phyloP scores from a whole-genome alignment of 2,113 vertebrate genomes.

The Antechinus stuartii region DNA sequence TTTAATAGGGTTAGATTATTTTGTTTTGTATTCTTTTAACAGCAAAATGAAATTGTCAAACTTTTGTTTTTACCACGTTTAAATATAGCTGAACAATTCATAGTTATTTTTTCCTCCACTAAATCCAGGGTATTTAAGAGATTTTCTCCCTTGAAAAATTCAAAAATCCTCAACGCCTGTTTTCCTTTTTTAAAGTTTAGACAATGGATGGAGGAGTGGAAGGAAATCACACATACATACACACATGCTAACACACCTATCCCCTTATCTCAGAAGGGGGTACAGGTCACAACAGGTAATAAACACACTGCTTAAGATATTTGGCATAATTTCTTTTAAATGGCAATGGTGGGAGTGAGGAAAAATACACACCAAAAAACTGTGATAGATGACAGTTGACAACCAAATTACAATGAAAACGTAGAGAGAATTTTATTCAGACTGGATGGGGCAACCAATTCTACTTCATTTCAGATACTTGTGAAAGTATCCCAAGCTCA shows the following conservation, averaged over 20 bases:
- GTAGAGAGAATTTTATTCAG: slow-evolving; percentile 73
- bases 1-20: slow-evolving; percentile 56
- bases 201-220: slow-evolving; percentile 54
- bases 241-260: slow-evolving; percentile 38
- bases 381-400: slow-evolving; percentile 70
- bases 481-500: slow-evolving; percentile 60
- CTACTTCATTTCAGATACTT: slow-evolving; percentile 69
- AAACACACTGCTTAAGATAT: slow-evolving; percentile 69
- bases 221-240: slow-evolving; percentile 61
- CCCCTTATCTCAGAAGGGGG: slow-evolving; percentile 56
- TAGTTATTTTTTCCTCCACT: slow-evolving; percentile 67
- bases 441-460: slow-evolving; percentile 72
- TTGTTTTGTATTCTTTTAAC: slow-evolving; percentile 37
- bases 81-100: slow-evolving; percentile 66
- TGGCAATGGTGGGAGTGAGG: slow-evolving; percentile 44
- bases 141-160: slow-evolving; percentile 61
- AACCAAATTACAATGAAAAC: slow-evolving; percentile 77
- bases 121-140: slow-evolving; percentile 63
- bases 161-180: slow-evolving; percentile 49
- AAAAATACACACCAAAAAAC: slow-evolving; percentile 52
- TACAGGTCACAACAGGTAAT: slow-evolving; percentile 53
- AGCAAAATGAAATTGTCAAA: slow-evolving; percentile 57
- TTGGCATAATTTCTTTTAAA: slow-evolving; percentile 76
- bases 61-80: slow-evolving; percentile 66
- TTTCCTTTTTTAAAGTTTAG: slow-evolving; percentile 53